Evolutionary conservation across 1,140 invertebrate genomes (phyloP), one percentile per base, ranked within the genome.

Genomic region (Teleogryllus occipitalis): DNA sequence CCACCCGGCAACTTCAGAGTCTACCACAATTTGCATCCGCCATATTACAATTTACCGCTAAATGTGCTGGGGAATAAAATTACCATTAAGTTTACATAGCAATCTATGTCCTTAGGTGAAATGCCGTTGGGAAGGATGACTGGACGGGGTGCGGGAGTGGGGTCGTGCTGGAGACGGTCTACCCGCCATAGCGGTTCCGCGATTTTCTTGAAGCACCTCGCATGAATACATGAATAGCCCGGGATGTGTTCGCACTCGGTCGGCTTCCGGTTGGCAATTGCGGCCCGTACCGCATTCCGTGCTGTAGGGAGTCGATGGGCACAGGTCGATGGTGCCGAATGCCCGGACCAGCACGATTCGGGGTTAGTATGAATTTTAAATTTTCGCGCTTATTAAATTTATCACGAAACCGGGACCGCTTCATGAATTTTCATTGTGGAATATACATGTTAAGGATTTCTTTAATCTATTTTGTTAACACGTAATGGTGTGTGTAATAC

Each of bases 381-480:
- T 18, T 65, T 65, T 65, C 54, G 54, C 18, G 54, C 54, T 14
- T 65, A 65, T 65, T 65, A 65, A 65, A 65, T 65, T 65, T 65
- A 18, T 65, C 54, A 65, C 54, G 54, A 65, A 18, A 65, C 54
- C 54, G 18, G 54, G 18, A 65, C 10, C 18, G 54, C 18, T 65
- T 65, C 54, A 65, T 65, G 54, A 65, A 65, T 65, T 65, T 65
- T 65, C 54, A 65, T 65, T 65, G 54, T 65, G 54, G 54, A 65
- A 65, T 65, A 65, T 65, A 65, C 54, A 65, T 65, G 54, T 18
- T 65, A 65, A 65, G 54, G 10, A 65, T 65, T 65, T 65, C 54
- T 65, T 65, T 65, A 65, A 65, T 65, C 54, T 65, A 65, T 65
- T 65, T 65, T 65, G 54, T 65, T 65, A 65, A 65, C 18, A 65